Base-by-base conservation (phyloP, 2,888 invertebrate genomes). In the Neoaliturus tenellus region DNA sequence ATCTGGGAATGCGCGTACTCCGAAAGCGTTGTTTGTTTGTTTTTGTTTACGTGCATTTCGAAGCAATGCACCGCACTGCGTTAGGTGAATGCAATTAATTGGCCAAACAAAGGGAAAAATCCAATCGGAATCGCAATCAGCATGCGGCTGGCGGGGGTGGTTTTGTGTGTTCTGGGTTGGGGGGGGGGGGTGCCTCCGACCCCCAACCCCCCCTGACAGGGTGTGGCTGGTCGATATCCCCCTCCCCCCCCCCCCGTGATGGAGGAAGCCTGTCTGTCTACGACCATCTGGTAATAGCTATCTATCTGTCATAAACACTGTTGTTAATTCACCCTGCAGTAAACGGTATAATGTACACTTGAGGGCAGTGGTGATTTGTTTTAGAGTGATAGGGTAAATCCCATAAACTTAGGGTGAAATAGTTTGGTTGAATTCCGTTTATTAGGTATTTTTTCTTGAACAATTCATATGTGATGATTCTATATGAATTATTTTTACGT, bases 31-130 rank as follows among this genome's bases (percentile, higher is more conserved):
- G 69, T 39, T 39, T 33, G 33, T 39, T 2, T 69, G 8, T 69
- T 6, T 69, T 35, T 69, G 31, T 14, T n/a, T 14, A 33, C 28
- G 67, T 14, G 33, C 35, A 39, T 62, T 62, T 62, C 5, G 4
- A 62, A 62, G 28, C 28, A 28, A 25, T 62, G 28, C 28, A 20
- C 6, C 28, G n/a, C 69, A 28, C 33, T 5, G 17, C 12, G 5
- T 20, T 39, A 35, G 41, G 71, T 41, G 71, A 75, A 44, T 28
- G 28, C 28, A 75, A 75, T 75, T 75, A 75, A 75, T 75, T 75
- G 75, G 75, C 39, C 48, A 75, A 75, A 75, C 75, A 75, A 75
- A 75, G 75, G 75, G 75, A 75, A 75, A 75, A 75, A 75, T 75
- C 75, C 75, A 75, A 75, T 75, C 75, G 75, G 48, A 75, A 44